Conservation (phyloP, 2,888 invertebrate species). For the Ctenicera cuprea region DNA sequence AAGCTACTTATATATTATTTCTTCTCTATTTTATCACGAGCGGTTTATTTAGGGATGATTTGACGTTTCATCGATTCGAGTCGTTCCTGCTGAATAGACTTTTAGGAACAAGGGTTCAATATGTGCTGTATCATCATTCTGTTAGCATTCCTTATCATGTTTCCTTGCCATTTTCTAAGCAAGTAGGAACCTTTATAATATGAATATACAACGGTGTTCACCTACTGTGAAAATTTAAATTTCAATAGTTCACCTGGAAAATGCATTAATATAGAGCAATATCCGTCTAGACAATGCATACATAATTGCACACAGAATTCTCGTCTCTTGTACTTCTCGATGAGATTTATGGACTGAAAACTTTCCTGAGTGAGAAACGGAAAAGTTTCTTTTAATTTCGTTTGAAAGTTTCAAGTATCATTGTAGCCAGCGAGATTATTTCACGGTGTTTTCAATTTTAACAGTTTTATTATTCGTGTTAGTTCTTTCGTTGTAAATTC, state of each 20-base stretch:
- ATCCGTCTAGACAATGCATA: conserved; percentile 2
- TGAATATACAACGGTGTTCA: conserved; percentile 2
- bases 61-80: conserved; percentile 12
- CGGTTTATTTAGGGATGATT: background rate
- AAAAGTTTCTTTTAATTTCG: conserved; percentile 10
- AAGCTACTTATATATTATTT: background rate
- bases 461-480: too few relatives aligned
- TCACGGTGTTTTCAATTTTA: too few relatives aligned
- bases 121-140: background rate
- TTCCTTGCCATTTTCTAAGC: background rate
- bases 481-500: too few relatives aligned
- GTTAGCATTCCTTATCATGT: conserved; percentile 4
- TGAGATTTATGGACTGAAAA: background rate
- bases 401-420: background rate
- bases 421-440: background rate
- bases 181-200: background rate
- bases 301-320: background rate
- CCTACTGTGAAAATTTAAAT: conserved; percentile 13
- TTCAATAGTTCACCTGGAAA: conserved; percentile 1
- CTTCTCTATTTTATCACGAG: background rate
- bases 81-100: conserved; percentile 9
- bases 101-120: conserved; percentile 15
- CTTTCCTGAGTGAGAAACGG: background rate
- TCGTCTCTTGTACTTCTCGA: background rate
- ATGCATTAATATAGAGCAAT: background rate